phyloP scores from a whole-genome alignment of 2,113 vertebrate genomes.

The Numida meleagris region DNA sequence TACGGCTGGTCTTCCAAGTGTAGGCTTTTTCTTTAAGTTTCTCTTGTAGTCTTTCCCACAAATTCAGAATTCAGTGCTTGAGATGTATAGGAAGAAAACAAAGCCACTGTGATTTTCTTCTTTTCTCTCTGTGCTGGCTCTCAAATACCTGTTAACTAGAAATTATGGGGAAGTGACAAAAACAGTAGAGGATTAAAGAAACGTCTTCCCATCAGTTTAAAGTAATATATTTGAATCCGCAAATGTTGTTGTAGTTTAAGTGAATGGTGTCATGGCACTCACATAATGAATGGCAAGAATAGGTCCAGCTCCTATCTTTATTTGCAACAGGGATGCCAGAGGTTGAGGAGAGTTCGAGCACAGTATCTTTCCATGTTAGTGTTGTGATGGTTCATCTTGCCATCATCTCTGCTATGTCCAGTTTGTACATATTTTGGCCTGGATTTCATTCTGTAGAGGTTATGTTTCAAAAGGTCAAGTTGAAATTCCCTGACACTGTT shows the following conservation, averaged over 20 bases:
- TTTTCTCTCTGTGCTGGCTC: slow-evolving; percentile 10
- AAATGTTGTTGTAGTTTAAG: not conserved
- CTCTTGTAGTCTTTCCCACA: not conserved
- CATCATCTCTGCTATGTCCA: not conserved
- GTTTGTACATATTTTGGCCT: not conserved
- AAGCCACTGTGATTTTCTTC: not conserved
- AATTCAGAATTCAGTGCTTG: not conserved
- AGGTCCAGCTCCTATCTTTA: not conserved
- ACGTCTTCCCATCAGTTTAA: not conserved
- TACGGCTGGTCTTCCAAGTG: not conserved
- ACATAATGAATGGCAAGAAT: not conserved
- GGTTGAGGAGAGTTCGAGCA: not conserved
- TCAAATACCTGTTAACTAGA: not conserved
- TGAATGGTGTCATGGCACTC: not conserved
- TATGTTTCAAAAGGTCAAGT: not conserved
- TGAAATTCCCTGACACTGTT: not conserved
- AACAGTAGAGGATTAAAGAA: not conserved
- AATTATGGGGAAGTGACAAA: not conserved
- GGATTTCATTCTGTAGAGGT: not conserved
- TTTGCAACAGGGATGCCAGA: not conserved
- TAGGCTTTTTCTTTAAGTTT: not conserved
- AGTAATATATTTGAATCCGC: not conserved
- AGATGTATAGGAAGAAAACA: not conserved
- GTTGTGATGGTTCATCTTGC: not conserved
- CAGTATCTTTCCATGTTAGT: not conserved